phyloP scores from a whole-genome alignment of 2,888 invertebrate genomes.

The Bembecia ichneumoniformis region DNA sequence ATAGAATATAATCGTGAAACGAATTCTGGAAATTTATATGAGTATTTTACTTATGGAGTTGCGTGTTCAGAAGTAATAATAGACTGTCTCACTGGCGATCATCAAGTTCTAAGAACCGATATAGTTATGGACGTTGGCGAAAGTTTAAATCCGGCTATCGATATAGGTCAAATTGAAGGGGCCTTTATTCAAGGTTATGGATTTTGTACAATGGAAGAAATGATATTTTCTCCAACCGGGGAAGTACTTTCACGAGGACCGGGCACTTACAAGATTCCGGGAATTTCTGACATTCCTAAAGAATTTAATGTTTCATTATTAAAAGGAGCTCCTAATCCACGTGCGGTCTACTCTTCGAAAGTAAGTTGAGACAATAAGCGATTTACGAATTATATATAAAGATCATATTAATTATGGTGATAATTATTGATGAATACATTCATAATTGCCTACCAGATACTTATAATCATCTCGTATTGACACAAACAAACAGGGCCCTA shows the following conservation, averaged over 20 bases:
- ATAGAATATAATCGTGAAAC: slow-evolving; percentile 75
- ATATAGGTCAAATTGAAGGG: slow-evolving; percentile 92
- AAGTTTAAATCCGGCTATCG: slow-evolving; percentile 91
- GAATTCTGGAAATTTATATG: slow-evolving; percentile 77
- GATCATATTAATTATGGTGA: neutral
- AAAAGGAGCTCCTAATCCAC: slow-evolving; percentile 84
- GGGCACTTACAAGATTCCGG: slow-evolving; percentile 89
- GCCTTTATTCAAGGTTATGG: slow-evolving; percentile 92
- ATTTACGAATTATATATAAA: too few relatives aligned
- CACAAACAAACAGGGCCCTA: too few relatives aligned
- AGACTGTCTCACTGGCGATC: slow-evolving; percentile 89
- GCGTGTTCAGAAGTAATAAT: slow-evolving; percentile 89
- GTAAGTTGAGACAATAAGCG: slow-evolving; percentile 40
- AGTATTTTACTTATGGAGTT: slow-evolving; percentile 85
- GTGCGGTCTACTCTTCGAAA: slow-evolving; percentile 92
- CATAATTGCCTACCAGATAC: too few relatives aligned
- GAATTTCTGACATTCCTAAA: slow-evolving; percentile 85
- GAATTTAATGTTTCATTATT: slow-evolving; percentile 88
- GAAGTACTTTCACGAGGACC: slow-evolving; percentile 82
- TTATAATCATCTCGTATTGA: too few relatives aligned
- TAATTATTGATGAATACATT: neutral
- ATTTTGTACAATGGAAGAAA: slow-evolving; percentile 85
- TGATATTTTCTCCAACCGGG: slow-evolving; percentile 82
- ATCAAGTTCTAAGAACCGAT: slow-evolving; percentile 84
- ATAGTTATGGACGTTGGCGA: slow-evolving; percentile 93